Evolutionary conservation across 1,140 invertebrate genomes (phyloP).

Genomic region (Drosophila yakuba): DNA sequence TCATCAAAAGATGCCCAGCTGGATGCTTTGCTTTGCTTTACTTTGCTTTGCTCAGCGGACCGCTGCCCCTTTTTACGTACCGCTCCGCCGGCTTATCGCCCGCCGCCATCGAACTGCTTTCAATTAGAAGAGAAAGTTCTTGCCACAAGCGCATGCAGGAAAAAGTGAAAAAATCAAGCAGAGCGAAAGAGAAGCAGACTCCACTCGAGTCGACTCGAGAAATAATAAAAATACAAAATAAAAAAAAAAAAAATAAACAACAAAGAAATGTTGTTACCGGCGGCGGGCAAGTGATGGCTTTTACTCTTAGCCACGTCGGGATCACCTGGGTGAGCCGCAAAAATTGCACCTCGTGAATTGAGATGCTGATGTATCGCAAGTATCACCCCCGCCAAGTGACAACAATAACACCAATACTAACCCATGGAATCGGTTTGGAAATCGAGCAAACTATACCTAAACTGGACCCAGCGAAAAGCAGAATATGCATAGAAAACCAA

Average conservation of each 20-base stretch:
- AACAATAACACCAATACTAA: slow-evolving; percentile 43
- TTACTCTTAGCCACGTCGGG: slow-evolving; percentile 34
- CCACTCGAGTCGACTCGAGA: neutral
- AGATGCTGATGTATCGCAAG: slow-evolving; percentile 57
- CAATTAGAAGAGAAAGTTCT: slow-evolving; percentile 84
- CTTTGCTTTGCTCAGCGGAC: slow-evolving; percentile 27
- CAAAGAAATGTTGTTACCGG: slow-evolving; percentile 53
- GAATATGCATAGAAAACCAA: slow-evolving; percentile 51
- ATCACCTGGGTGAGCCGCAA: slow-evolving; percentile 29
- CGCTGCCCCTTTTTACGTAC: slow-evolving; percentile 12
- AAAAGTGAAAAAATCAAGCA: slow-evolving; percentile 69
- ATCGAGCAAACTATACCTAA: slow-evolving; percentile 11
- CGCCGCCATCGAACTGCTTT: slow-evolving; percentile 76
- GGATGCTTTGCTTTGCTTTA: slow-evolving; percentile 31
- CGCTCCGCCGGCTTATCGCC: slow-evolving; percentile 50
- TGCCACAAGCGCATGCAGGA: slow-evolving; percentile 68
- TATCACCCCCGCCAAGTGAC: slow-evolving; percentile 49
- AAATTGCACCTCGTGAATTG: slow-evolving; percentile 79
- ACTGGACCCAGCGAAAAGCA: slow-evolving; percentile 5
- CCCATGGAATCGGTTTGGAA: neutral
- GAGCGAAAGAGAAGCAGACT: slow-evolving; percentile 4
- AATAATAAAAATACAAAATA: slow-evolving; percentile 6
- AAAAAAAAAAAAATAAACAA: slow-evolving; percentile 38
- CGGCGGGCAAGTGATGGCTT: slow-evolving; percentile 50
- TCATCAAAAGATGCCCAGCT: slow-evolving; percentile 63